phyloP scores from a whole-genome alignment of 2,888 invertebrate species.

The Agrotis ipsilon region DNA sequence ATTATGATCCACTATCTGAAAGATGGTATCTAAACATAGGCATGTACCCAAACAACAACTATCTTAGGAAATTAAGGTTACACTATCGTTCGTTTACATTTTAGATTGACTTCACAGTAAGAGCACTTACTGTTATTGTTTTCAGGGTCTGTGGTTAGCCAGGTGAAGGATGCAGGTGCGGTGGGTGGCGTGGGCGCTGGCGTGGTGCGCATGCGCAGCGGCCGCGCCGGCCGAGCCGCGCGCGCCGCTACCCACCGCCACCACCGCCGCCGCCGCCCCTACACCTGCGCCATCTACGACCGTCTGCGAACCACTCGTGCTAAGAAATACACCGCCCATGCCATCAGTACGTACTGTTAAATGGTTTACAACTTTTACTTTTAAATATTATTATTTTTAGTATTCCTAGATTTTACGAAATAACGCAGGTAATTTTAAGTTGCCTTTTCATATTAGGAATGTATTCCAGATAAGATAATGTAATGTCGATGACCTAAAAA shows the following conservation, averaged over 20 bases:
- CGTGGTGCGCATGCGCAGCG: conserved; percentile 85
- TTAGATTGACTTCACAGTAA: background rate
- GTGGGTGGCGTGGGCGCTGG: conserved; percentile 85
- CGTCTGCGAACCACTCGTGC: conserved; percentile 78
- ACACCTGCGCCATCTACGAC: conserved; percentile 53
- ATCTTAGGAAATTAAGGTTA: no score
- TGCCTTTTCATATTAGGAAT: no score
- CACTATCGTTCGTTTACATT: background rate
- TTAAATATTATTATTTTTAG: no score
- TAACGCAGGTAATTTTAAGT: no score
- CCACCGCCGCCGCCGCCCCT: conserved; percentile 63
- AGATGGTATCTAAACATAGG: no score
- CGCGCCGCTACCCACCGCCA: conserved; percentile 68
- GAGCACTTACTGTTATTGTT: conserved; percentile 11
- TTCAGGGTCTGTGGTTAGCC: conserved; percentile 67
- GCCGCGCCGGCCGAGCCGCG: conserved; percentile 81
- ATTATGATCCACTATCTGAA: background rate
- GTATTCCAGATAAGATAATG: background rate
- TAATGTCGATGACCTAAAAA: background rate
- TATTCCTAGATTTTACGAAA: no score
- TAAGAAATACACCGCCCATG: conserved; percentile 79
- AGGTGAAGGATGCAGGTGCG: conserved; percentile 77
- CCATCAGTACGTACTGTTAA: conserved; percentile 73
- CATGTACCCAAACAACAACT: background rate
- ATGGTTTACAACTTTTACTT: background rate